Evolutionary conservation across 1,140 invertebrate genomes (phyloP).

Genomic region (Nephila pilipes): DNA sequence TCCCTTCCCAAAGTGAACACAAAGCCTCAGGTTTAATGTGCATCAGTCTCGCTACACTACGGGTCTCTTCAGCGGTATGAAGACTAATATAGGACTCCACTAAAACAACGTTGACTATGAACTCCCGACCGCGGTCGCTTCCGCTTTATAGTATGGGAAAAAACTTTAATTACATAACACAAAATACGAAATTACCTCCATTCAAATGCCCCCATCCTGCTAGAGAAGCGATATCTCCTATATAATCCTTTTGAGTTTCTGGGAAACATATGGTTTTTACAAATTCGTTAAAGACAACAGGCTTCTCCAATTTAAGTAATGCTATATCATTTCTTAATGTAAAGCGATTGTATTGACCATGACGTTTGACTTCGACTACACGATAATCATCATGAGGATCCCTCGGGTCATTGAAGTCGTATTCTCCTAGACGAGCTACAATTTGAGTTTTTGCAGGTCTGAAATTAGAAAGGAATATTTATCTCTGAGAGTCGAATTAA

Average conservation of each 20-base stretch:
- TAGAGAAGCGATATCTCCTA: conserved; percentile 73
- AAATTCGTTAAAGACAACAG: conserved; percentile 78
- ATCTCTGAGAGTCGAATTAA: no score
- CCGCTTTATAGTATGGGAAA: neutral
- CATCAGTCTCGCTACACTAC: no score
- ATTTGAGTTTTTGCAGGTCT: conserved; percentile 41
- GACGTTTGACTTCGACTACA: conserved; percentile 61
- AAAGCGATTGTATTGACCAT: conserved; percentile 78
- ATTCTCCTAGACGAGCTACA: conserved; percentile 67
- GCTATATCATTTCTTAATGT: conserved; percentile 80
- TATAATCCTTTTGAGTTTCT: conserved; percentile 61
- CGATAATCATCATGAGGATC: conserved; percentile 55
- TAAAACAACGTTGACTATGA: no score
- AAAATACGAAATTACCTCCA: conserved; percentile 42
- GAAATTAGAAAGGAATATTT: neutral
- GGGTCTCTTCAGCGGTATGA: no score
- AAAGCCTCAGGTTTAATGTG: no score
- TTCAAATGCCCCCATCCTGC: conserved; percentile 85
- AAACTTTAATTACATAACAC: no score
- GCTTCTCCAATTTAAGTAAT: conserved; percentile 79
- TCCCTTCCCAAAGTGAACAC: no score
- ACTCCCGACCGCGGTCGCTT: no score
- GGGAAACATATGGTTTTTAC: conserved; percentile 80
- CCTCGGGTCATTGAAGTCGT: conserved; percentile 52
- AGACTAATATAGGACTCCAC: no score